Percentiles rank a stretch among this genome's conserved stretches.
phyloP scores from a whole-genome alignment of 2,113 vertebrate species.

The Rhipidura dahli region DNA sequence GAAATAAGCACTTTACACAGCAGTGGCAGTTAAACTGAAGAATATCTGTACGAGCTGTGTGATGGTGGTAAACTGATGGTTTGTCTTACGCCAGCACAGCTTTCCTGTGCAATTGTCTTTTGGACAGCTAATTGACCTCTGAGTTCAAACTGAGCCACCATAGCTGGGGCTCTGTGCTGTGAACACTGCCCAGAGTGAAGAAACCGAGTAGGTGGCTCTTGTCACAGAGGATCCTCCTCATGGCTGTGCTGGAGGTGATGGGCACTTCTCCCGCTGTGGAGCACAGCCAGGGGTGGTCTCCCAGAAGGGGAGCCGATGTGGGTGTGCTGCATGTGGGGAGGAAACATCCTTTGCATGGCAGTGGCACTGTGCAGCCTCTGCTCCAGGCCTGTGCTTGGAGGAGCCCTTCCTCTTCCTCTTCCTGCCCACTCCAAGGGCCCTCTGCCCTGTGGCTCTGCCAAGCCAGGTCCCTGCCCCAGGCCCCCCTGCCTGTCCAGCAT shows the following conservation, averaged over 20 bases:
- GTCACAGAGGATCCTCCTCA: not conserved
- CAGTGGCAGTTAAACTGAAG: not conserved
- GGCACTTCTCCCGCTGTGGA: rapidly evolving
- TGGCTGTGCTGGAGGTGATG: not conserved
- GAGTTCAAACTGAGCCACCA: not conserved
- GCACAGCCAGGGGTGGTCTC: not conserved
- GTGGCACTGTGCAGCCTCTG: not conserved
- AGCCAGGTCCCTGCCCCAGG: not conserved
- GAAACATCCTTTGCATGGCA: rapidly evolving
- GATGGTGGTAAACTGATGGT: not conserved
- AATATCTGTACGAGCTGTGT: not conserved
- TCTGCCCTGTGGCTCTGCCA: not conserved
- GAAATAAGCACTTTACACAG: not conserved
- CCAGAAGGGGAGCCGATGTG: rapidly evolving
- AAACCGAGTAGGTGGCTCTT: not conserved
- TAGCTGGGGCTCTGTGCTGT: not conserved
- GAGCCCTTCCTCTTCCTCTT: not conserved
- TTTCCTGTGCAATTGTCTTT: not conserved
- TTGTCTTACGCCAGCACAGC: not conserved
- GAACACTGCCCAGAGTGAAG: rapidly evolving
- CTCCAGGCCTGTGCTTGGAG: rapidly evolving
- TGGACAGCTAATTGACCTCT: not conserved
- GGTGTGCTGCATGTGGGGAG: rapidly evolving
- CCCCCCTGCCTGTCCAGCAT: rapidly evolving
- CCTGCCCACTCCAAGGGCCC: rapidly evolving